Evolutionary conservation across 2,797 vertebrate species (phyloP).

Genomic region (Sebastes baramenuke): DNA sequence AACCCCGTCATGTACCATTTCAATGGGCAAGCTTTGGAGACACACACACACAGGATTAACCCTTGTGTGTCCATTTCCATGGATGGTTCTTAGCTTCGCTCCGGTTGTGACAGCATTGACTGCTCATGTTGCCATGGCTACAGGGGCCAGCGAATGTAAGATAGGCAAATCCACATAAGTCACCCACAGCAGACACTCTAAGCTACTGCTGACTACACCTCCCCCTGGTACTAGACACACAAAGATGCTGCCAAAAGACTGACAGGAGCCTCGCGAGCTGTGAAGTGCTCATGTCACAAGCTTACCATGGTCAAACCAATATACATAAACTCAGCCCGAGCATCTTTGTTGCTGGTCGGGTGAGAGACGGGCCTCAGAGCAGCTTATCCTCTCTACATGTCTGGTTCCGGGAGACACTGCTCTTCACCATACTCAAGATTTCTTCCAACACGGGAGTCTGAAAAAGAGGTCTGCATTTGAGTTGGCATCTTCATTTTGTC

Average conservation of each 20-base stretch:
- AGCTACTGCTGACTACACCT: constrained; percentile 67
- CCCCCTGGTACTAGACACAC: constrained; percentile 66
- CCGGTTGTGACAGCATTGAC: constrained; percentile 75
- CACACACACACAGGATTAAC: constrained; percentile 74
- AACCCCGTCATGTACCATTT: constrained; percentile 80
- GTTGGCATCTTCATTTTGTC: constrained; percentile 11
- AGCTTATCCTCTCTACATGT: constrained; percentile 60
- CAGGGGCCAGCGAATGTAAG: constrained; percentile 75
- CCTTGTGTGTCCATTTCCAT: constrained; percentile 77
- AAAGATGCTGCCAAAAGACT: constrained; percentile 68
- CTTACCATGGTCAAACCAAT: constrained; percentile 57
- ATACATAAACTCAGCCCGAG: constrained; percentile 47
- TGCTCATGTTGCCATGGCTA: constrained; percentile 80
- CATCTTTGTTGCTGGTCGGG: constrained; percentile 52
- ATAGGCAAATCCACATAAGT: constrained; percentile 81
- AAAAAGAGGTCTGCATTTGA: background rate
- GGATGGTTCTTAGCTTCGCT: constrained; percentile 74
- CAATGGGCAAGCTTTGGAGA: constrained; percentile 69
- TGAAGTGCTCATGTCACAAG: constrained; percentile 66
- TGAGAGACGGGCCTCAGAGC: constrained; percentile 51
- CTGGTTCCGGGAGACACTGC: constrained; percentile 28
- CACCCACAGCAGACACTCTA: constrained; percentile 72
- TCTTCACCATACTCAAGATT: constrained; percentile 31
- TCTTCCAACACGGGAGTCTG: constrained; percentile 2
- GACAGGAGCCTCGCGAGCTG: constrained; percentile 62